Evolutionary conservation across 1,140 invertebrate species (phyloP), one percentile per base, ranked within the genome.

Genomic region (Delia radicum): DNA sequence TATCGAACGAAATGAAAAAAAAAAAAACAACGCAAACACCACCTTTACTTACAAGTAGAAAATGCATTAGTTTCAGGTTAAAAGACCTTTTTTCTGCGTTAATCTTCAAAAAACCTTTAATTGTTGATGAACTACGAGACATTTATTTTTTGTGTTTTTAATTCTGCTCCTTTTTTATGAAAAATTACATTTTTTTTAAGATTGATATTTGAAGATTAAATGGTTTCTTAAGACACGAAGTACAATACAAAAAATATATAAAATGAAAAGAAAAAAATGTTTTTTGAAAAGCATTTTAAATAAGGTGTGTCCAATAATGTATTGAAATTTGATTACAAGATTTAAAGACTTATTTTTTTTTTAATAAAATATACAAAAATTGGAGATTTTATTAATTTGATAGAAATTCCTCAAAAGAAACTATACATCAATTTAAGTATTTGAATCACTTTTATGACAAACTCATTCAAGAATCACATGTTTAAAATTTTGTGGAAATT

Each of bases 151-250:
- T 18, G 2, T 18, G 46, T 48, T 48, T 48, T 48, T 18, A 55
- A 55, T 55, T 55, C 48, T 21, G 18, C n/a, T 18, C n/a, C 18
- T 69, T 37, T 69, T 69, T 69, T 21, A 33, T 69, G 65, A 69
- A 69, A 69, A 69, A 69, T 69, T 69, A 69, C 65, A 69, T 69
- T 69, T 69, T 63, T 27, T 33, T 18, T 69, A 33, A 69, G 65
- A 69, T 69, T 69, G 29, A 69, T 69, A 69, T 69, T 69, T 69
- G 29, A 37, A 69, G 65, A 69, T 69, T 69, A 69, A 69, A 21
- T 37, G 21, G 10, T 55, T 55, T 55, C 48, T 55, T 21, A 55
- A n/a, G 37, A 12, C 15, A 42, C 37, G n/a, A n/a, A 33, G 31
- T 6, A 48, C n/a, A 55, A 55, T 15, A 15, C 42, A 3, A 48